Evolutionary conservation across 92 coral and sea anemone genomes (phyloP).

Genomic region (Galaxea fascicularis): DNA sequence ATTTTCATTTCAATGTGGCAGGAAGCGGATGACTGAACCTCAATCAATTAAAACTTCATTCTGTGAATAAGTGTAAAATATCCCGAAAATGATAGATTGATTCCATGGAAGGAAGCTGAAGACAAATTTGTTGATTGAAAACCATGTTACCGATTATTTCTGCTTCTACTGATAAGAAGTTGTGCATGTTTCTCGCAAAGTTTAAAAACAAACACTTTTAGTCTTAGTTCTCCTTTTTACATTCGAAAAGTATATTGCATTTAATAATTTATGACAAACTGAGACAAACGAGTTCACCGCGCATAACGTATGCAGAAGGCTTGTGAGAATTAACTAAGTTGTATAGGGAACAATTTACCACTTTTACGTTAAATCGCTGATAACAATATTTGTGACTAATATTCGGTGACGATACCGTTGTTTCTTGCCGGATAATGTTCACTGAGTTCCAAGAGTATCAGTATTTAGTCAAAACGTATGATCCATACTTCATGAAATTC

Average conservation of each 20-base stretch:
- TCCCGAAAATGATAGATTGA: background rate
- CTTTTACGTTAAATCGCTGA: background rate
- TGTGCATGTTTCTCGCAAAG: background rate
- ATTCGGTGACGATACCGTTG: slow-evolving; percentile 4
- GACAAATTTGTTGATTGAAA: slow-evolving; percentile 41
- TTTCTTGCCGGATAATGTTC: background rate
- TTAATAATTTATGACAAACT: slow-evolving; percentile 38
- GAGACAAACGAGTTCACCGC: background rate
- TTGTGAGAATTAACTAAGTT: background rate
- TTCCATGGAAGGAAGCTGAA: background rate
- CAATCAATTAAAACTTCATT: background rate
- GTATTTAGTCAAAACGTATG: slow-evolving; percentile 14
- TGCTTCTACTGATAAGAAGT: slow-evolving; percentile 33
- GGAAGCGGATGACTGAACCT: background rate
- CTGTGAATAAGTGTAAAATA: background rate
- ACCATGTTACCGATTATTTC: background rate
- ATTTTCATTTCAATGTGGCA: background rate
- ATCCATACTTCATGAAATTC: background rate
- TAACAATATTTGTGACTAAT: background rate
- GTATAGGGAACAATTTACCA: background rate
- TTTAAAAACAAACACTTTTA: background rate
- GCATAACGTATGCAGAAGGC: background rate
- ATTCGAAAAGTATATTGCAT: slow-evolving; percentile 3
- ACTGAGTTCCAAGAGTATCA: slow-evolving; percentile 1
- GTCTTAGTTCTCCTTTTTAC: background rate